Conservation (phyloP, 2,113 vertebrate species). For the Oceanodroma tethys region DNA sequence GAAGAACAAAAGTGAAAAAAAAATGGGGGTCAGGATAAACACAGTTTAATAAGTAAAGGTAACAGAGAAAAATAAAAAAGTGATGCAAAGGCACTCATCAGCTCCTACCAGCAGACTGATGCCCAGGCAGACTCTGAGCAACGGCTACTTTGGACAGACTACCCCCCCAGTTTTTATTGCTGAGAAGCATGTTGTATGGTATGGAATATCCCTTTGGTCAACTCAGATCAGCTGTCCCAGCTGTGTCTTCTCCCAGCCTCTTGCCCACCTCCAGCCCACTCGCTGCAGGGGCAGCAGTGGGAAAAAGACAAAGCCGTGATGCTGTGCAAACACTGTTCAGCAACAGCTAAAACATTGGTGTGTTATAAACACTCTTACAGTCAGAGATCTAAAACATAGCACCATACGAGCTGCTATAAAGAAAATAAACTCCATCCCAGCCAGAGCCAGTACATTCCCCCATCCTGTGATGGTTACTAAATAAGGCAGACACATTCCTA, state of each 20-base stretch:
- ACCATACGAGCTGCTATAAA: background rate
- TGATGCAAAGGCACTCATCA: background rate
- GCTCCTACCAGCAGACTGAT: background rate
- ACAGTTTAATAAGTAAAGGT: background rate
- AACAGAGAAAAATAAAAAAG: background rate
- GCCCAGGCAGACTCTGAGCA: background rate
- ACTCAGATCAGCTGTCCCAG: background rate
- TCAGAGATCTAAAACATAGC: background rate
- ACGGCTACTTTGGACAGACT: background rate
- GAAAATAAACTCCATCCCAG: background rate
- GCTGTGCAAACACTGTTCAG: no score
- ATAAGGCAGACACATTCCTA: background rate
- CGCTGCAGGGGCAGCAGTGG: fast-evolving
- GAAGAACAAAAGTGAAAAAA: background rate
- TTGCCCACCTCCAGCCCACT: background rate
- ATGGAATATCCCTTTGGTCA: background rate
- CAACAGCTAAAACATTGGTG: background rate
- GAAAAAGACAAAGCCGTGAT: background rate
- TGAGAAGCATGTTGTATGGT: background rate
- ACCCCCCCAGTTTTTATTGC: background rate
- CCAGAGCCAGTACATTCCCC: background rate
- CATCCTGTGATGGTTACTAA: background rate
- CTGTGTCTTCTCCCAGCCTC: background rate
- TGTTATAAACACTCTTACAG: background rate
- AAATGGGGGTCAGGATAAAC: background rate